phyloP scores from a whole-genome alignment of 1,140 invertebrate species.

The Hermatobates lingyangjiaoensis region DNA sequence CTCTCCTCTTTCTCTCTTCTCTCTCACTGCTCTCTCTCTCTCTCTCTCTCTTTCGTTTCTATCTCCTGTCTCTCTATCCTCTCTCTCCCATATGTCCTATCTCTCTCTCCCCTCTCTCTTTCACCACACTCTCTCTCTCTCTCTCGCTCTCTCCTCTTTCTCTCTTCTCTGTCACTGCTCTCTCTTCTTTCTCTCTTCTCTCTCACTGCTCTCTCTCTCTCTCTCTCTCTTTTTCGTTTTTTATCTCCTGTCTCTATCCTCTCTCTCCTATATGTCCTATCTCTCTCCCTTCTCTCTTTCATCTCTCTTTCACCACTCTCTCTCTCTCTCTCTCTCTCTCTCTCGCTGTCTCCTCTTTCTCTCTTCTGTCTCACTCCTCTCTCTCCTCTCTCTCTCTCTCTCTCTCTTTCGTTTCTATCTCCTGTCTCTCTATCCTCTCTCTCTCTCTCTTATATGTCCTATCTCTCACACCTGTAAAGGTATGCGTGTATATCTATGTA shows the following conservation, averaged over 20 bases:
- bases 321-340: not conserved
- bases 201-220: not conserved
- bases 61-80: too few species aligned
- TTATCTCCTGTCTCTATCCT: not conserved
- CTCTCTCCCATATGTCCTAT: too few species aligned
- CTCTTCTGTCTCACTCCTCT: not conserved
- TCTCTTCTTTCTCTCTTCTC: not conserved
- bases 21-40: too few species aligned
- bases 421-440: not conserved
- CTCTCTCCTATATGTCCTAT: not conserved
- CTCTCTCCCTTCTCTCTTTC: not conserved
- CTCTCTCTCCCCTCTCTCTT: not conserved
- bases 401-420: not conserved
- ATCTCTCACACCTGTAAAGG: too few species aligned
- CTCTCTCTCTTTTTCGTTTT: not conserved
- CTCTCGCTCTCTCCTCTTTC: not conserved
- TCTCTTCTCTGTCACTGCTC: not conserved
- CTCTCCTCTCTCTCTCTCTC: not conserved
- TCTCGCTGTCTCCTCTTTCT: not conserved
- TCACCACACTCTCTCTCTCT: not conserved
- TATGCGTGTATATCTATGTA: too few species aligned
- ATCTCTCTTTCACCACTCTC: not conserved
- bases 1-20: too few species aligned
- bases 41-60: too few species aligned
- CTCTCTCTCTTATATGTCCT: not conserved